Conservation (phyloP, 2,797 vertebrate species). For the Myiotriccus ornatus region DNA sequence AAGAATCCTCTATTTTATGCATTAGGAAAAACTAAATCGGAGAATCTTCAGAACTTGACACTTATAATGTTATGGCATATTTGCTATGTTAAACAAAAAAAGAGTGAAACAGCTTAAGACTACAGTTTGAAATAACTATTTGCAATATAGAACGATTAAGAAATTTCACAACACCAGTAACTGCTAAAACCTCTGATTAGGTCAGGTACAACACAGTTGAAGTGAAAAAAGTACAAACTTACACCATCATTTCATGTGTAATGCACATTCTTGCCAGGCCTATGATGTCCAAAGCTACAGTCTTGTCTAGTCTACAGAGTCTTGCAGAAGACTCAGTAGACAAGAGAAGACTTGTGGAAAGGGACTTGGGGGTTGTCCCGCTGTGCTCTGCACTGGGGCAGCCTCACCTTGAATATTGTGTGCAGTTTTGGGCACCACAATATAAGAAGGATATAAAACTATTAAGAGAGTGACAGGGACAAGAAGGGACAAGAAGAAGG, state of each 20-base stretch:
- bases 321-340: neutral
- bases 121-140: neutral
- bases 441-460: rapidly evolving
- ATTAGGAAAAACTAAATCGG: neutral
- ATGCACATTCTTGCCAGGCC: rapidly evolving
- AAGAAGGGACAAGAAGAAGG: rapidly evolving
- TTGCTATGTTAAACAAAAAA: neutral
- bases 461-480: neutral
- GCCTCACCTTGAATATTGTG: neutral
- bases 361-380: rapidly evolving
- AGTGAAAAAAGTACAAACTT: neutral
- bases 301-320: neutral
- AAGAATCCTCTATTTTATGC: neutral
- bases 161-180: neutral
- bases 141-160: neutral
- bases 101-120: neutral
- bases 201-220: neutral
- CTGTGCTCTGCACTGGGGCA: rapidly evolving
- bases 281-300: neutral
- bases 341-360: neutral
- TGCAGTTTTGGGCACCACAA: neutral
- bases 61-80: neutral
- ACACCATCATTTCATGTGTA: neutral
- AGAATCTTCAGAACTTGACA: neutral
- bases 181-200: neutral